phyloP scores from a whole-genome alignment of 2,113 vertebrate species.

The Calypte anna region DNA sequence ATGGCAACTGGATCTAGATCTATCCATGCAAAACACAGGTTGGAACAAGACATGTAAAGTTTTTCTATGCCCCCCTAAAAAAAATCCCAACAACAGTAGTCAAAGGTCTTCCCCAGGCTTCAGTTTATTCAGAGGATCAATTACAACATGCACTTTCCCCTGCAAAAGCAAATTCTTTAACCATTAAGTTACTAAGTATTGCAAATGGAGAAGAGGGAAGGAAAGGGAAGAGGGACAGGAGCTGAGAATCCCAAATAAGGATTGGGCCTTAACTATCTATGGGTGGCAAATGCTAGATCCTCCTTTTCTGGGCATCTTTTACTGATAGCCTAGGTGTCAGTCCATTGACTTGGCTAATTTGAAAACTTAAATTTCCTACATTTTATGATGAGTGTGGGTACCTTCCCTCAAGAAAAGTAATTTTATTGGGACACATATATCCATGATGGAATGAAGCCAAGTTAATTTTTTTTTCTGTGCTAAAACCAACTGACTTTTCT shows the following conservation, averaged over 20 bases:
- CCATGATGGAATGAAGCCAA: neutral
- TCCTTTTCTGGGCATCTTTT: neutral
- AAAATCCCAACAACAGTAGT: neutral
- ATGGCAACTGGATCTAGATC: neutral
- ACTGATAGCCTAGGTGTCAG: neutral
- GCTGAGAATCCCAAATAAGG: neutral
- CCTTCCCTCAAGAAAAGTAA: neutral
- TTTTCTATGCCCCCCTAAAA: neutral
- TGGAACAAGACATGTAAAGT: neutral
- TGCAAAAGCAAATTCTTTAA: neutral
- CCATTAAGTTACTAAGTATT: neutral
- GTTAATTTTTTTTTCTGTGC: neutral
- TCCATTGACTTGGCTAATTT: neutral
- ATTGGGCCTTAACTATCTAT: neutral
- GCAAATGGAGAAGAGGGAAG: neutral
- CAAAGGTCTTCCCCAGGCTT: neutral
- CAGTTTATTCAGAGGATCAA: neutral
- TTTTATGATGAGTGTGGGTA: neutral
- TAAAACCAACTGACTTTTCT: neutral
- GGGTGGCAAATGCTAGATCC: neutral
- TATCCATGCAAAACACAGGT: neutral
- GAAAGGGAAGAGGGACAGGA: neutral
- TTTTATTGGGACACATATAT: neutral
- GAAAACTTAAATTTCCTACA: neutral
- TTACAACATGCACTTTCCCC: neutral